Percentiles rank a stretch among this genome's conserved stretches.
Conservation (phyloP, 2,797 vertebrate genomes). For the Squalus acanthias region DNA sequence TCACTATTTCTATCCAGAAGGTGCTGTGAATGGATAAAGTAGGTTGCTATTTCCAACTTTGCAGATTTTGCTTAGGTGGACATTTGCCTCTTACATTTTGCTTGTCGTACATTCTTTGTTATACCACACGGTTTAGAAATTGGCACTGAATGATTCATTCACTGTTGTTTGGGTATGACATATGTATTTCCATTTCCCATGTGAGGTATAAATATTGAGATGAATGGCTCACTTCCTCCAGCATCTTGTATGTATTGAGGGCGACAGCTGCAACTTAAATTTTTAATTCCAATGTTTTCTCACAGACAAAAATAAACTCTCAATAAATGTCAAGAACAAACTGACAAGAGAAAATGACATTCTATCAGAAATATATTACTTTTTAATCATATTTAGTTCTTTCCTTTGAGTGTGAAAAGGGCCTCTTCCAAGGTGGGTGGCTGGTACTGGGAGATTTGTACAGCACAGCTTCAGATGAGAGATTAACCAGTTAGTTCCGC, state of each 20-base stretch:
- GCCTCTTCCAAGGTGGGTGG: not conserved
- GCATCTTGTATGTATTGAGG: not conserved
- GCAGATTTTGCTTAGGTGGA: constrained; percentile 1
- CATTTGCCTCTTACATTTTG: not conserved
- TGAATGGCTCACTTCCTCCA: constrained; percentile 16
- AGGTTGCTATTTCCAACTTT: not conserved
- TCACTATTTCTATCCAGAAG: not conserved
- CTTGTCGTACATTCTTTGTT: not conserved
- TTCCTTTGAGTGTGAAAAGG: not conserved
- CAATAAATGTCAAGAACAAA: not conserved
- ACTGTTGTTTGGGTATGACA: constrained; percentile 3
- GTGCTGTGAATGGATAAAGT: not conserved
- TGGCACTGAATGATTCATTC: constrained; percentile 31
- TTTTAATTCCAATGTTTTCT: constrained; percentile 30
- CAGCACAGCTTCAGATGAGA: not conserved
- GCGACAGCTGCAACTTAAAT: constrained; percentile 19
- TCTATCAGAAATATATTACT: constrained; percentile 18
- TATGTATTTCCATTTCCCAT: constrained; percentile 26
- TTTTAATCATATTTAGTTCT: not conserved
- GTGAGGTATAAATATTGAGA: constrained; percentile 16
- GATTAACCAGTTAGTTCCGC: not conserved
- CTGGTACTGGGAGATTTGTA: not conserved
- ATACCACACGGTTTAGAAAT: not conserved
- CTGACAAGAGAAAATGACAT: not conserved
- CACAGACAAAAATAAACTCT: constrained; percentile 1